Base-by-base conservation (phyloP, 2,888 invertebrate species). In the Hydraecia micacea region DNA sequence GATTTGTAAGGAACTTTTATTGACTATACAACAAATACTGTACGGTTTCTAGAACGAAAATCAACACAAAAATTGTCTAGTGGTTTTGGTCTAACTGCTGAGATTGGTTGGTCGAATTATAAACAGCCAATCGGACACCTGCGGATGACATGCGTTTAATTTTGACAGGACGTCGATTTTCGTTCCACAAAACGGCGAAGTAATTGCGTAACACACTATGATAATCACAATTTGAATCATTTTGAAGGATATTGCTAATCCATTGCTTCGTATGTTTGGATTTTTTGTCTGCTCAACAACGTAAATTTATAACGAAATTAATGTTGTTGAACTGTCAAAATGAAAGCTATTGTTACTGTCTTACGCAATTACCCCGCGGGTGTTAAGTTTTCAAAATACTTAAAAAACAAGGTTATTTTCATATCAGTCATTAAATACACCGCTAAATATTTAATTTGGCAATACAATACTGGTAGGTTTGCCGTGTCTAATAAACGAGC, bases 381-480 rank as follows among this genome's bases (percentile, higher is more conserved):
- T 8, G 8, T 13, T 13, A 46, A 73, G 11, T 70, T 71, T 2
- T 21, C 36, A 49, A 73, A 49, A 71, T 49, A 49, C 32, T n/a
- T 73, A n/a, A 8, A 62, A 63, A 78, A 76, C 49, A 78, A 28
- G 46, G 15, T 77, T 25, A 28, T n/a, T 36, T 60, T 39, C 28
- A 62, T 52, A 36, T 63, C 49, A 77, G 62, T 63, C 39, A 32
- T 63, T 70, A 36, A 60, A 46, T 75, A 60, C 36, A 39, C 3
- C 3, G 39, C 21, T 49, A 28, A 25, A 58, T n/a, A 9, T 46
- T 11, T 60, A n/a, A 60, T 77, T 75, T 75, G 75, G 77, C 75
- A 60, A 46, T 46, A 76, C 32, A 75, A 76, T 60, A 75, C 77
- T 76, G 77, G 21, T 60, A 46, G 15, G 28, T 73, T 73, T 73